Percentiles rank a stretch among this genome's conserved stretches.
phyloP scores from a whole-genome alignment of 2,888 invertebrate species.

The Megamerina dolium region DNA sequence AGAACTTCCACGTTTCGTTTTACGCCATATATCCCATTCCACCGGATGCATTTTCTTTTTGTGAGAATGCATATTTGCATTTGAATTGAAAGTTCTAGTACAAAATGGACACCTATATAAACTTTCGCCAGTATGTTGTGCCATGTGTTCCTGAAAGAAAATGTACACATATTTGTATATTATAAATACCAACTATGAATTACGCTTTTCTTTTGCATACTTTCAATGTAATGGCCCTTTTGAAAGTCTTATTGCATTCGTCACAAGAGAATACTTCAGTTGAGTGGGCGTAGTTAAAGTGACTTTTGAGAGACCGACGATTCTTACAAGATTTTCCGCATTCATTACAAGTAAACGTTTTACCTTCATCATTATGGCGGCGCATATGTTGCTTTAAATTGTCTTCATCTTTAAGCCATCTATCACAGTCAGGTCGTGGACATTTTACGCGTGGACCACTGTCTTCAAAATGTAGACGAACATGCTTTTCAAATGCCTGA shows the following conservation, averaged over 20 bases:
- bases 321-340: conserved; percentile 34
- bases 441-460: conserved; percentile 47
- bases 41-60: conserved; percentile 45
- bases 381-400: conserved; percentile 44
- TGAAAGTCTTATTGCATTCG: conserved; percentile 46
- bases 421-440: conserved; percentile 43
- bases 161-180: not conserved
- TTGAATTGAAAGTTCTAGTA: conserved; percentile 47
- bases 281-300: conserved; percentile 44
- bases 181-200: not conserved
- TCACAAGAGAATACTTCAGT: conserved; percentile 38
- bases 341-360: conserved; percentile 1
- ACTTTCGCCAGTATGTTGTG: conserved; percentile 46
- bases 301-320: conserved; percentile 42
- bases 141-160: conserved; percentile 42
- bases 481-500: conserved; percentile 45
- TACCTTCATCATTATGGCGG: conserved; percentile 37
- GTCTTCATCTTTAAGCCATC: conserved; percentile 46
- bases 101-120: conserved; percentile 47
- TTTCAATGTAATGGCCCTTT: conserved; percentile 43
- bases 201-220: conserved; percentile 20
- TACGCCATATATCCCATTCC: conserved; percentile 38
- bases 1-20: conserved; percentile 37
- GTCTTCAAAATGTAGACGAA: conserved; percentile 42
- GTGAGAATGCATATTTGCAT: conserved; percentile 48